phyloP scores from a whole-genome alignment of 2,113 vertebrate species.

The Vulpes vulpes region DNA sequence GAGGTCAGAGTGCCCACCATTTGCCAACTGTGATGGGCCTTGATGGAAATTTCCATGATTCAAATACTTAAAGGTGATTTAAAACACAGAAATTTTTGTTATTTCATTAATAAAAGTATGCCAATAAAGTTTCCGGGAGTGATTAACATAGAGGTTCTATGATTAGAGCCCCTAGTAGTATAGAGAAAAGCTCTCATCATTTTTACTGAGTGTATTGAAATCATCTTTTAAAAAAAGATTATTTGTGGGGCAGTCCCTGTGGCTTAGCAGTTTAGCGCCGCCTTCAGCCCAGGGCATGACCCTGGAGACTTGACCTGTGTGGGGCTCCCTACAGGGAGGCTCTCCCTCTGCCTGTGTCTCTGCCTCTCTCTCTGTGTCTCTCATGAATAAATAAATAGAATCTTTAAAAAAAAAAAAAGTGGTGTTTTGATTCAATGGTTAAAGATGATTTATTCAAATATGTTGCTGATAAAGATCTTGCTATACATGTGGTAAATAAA shows the following conservation, averaged over 20 bases:
- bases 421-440: background rate
- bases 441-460: background rate
- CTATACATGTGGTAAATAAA: background rate
- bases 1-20: background rate
- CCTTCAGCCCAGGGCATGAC: no score
- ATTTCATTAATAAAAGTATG: background rate
- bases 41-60: slow-evolving; percentile 2
- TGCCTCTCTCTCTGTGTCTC: no score
- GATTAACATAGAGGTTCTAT: background rate
- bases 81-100: background rate
- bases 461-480: background rate
- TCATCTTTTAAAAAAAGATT: background rate
- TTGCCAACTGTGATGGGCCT: background rate
- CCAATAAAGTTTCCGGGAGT: background rate
- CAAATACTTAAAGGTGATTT: background rate
- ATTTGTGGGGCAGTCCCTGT: background rate
- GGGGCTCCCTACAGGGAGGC: no score
- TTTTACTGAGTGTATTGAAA: background rate
- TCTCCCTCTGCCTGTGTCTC: no score
- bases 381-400: no score
- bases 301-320: no score
- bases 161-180: background rate
- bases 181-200: background rate
- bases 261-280: no score
- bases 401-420: background rate